Evolutionary conservation across 30 jellyfish, hydroid and myxozoan species (phyloP).

Genomic region (Hydra vulgaris): DNA sequence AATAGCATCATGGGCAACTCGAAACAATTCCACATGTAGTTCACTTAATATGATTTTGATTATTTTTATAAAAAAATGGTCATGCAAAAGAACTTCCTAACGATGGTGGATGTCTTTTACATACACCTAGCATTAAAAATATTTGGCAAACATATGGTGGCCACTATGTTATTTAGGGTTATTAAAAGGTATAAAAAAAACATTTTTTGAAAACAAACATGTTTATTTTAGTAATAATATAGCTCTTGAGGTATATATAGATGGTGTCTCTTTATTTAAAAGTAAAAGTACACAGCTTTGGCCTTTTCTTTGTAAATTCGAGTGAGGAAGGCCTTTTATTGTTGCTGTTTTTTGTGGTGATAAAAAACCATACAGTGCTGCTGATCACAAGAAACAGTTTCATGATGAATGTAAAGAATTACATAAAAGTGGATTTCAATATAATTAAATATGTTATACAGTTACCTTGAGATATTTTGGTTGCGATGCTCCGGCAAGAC

Average conservation of each 20-base stretch:
- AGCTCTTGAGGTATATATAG: slow-evolving; percentile 12
- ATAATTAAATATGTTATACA: neutral
- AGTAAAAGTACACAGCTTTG: slow-evolving; percentile 11
- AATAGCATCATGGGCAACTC: neutral
- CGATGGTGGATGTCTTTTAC: slow-evolving; percentile 6
- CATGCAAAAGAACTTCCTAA: slow-evolving; percentile 4
- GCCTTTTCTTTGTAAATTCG: slow-evolving; percentile 18
- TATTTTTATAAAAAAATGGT: neutral
- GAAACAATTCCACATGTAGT: neutral
- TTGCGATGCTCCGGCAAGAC: slow-evolving; percentile 3
- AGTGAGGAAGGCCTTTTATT: neutral
- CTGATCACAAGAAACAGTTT: neutral
- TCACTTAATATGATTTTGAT: neutral
- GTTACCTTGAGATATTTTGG: neutral
- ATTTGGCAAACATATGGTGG: neutral
- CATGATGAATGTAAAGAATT: neutral
- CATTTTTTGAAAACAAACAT: neutral
- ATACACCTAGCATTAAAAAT: neutral
- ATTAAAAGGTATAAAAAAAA: neutral
- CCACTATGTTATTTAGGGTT: slow-evolving; percentile 19
- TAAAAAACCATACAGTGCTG: slow-evolving; percentile 7
- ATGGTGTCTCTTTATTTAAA: slow-evolving; percentile 13
- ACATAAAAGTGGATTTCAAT: neutral
- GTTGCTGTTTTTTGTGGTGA: slow-evolving; percentile 18
- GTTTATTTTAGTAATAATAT: neutral